These are phyloP conservation scores for Zele albiditarsus DNA, from an alignment of 2,888 invertebrate genomes.

Conservation along the genomic window DNA sequence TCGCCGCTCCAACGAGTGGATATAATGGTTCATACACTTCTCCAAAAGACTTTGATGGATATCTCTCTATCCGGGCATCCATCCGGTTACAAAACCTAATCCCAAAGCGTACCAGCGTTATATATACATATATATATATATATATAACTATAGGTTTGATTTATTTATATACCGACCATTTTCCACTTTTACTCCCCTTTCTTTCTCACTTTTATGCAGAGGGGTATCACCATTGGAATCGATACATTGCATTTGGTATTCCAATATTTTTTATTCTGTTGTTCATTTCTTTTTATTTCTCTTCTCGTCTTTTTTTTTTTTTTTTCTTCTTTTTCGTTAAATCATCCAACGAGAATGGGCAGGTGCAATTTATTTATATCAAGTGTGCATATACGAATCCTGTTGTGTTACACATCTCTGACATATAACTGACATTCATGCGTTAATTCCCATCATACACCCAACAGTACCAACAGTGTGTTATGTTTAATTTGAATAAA, in stretches of 20 bases:
- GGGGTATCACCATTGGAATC: constrained; percentile 30
- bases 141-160: constrained; percentile 35
- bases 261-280: constrained; percentile 12
- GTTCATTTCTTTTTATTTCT: not conserved
- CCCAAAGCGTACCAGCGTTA: constrained; percentile 30
- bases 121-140: not conserved
- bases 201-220: constrained; percentile 7
- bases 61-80: constrained; percentile 47
- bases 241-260: constrained; percentile 38
- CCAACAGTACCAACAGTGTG: not conserved
- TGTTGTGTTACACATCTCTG: not conserved
- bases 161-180: constrained; percentile 39
- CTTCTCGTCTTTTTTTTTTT: not conserved
- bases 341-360: constrained; percentile 2
- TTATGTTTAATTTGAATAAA: not conserved
- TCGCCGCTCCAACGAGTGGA: constrained; percentile 40
- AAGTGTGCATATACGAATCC: not conserved
- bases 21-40: constrained; percentile 53
- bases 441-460: not conserved
- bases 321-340: not conserved
- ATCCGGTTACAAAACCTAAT: constrained; percentile 44
- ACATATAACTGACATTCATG: constrained; percentile 1
- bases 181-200: constrained; percentile 5
- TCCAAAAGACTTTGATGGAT: constrained; percentile 53
- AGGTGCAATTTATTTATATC: constrained; percentile 9